Evolutionary conservation across 2,113 vertebrate species (phyloP), one percentile per base, ranked within the genome.

Genomic region (Spea multiplicata): DNA sequence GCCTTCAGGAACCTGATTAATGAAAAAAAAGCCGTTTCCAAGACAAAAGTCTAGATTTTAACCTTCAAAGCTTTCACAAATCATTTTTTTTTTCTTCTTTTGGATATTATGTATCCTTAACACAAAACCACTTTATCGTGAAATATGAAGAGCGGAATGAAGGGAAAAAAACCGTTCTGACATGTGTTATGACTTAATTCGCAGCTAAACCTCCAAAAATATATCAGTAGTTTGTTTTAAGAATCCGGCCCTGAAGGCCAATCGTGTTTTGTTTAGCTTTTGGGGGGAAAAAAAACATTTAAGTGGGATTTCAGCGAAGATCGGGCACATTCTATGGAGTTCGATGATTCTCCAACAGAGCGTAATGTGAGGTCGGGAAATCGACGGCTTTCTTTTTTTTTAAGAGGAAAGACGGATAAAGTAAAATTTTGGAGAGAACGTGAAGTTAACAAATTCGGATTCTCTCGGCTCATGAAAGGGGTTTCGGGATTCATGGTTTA

Each of bases 211-310:
- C 55, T 59, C 10, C 30, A 59, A 5, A 59, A 7, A 59, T 13
- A 59, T 59, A 59, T 59, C 55, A 59, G 55, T 59, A 59, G 55
- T 59, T 59, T 59, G 55, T 59, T 59, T 59, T 59, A 8, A 59
- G 4, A 59, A 59, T 59, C 4, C 55, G 12, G 55, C 8, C 55
- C 55, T 1, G 14, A 59, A 59, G 55, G 55, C 9, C 55, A 13
- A 13, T 12, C 55, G 6, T 59, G 55, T 59, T 59, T 59, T 59
- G 8, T 59, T 59, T 59, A 12, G 3, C 5, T 30, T 30, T 30
- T 1, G 30, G 30, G 30, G 30, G 30, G 30, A 61, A 64, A 64
- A 64, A 64, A 57, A 57, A 13, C 55, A 30, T 30, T 12, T 53
- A 53, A 30, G 61, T 64, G 61, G 61, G 61, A 64, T 16, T 64